Base-by-base conservation (phyloP, 2,113 vertebrate genomes). In the Lontra canadensis region DNA sequence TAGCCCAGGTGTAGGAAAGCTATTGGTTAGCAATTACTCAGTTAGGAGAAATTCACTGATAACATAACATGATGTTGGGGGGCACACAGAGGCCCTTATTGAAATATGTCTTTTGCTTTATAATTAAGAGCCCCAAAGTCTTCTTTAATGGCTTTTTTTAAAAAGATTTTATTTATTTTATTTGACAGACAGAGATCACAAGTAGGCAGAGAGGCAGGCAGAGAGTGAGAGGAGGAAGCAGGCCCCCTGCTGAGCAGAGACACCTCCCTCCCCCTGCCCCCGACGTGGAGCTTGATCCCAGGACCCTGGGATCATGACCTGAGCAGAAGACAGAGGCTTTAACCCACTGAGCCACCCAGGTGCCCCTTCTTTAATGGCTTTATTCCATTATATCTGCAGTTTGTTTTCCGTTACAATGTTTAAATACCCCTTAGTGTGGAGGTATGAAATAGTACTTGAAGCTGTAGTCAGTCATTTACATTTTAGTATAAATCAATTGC, bases 401-500 rank as follows among this genome's bases (percentile, higher is more conserved):
- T 85, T 65, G 11, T 65, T 89, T 57, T 89, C 61, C 83, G 1
- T 69, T 87, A 25, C 82, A 82, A 84, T 18, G 82, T 7, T 94
- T 29, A 80, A 87, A 84, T 0, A 12, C 17, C 15, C 34, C 2
- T 57, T 65, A 20, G 59, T 17, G 1, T 36, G 0, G 18, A 15
- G 21, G 57, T 78, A 63, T 55, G 36, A 74, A 91, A 42, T 47
- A 31, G n/a, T n/a, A 47, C 39, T 49, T 92, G 80, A 81, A 59
- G 17, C n/a, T 78, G 3, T 21, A 91, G 10, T 52, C 34, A 82
- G 7, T 86, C 55, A 42, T 92, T 88, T 84, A 42, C 36, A 84
- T 84, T 92, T 87, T 90, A 80, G 42, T 88, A 34, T 90, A 84
- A 96, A 52, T 71, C 61, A 86, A 67, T 47, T 55, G 15, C 39